These are phyloP conservation scores for Phrynocephalus forsythii DNA, from an alignment of 2,797 vertebrate genomes.

Conservation along the genomic window DNA sequence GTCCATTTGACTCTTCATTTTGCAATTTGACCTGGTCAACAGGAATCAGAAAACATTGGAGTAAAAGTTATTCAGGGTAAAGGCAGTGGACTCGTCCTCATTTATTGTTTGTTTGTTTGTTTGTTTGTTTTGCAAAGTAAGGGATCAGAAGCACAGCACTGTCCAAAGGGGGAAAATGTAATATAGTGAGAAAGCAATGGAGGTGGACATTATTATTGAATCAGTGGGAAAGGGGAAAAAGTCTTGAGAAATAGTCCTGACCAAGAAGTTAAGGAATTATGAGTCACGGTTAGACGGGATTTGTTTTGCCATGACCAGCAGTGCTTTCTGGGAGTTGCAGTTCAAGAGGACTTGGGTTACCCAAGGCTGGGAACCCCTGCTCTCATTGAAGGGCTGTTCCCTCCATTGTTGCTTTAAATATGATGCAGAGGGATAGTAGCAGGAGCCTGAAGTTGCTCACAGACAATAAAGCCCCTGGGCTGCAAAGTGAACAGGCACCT, in stretches of 20 bases:
- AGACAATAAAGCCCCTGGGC: not conserved
- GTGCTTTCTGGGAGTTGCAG: too few relatives aligned
- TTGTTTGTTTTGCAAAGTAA: not conserved
- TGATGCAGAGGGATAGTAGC: not conserved
- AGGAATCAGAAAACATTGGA: not conserved
- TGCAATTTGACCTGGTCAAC: not conserved
- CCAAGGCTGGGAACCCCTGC: not conserved
- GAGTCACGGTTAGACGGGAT: not conserved
- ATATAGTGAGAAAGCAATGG: not conserved
- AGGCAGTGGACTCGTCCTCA: not conserved
- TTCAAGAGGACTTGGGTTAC: too few relatives aligned
- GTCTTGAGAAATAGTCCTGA: constrained; percentile 14
- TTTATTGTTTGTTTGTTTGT: too few relatives aligned
- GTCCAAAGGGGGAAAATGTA: too few relatives aligned
- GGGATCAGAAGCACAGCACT: constrained; percentile 1
- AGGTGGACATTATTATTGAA: not conserved
- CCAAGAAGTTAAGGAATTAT: not conserved
- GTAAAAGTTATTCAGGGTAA: not conserved
- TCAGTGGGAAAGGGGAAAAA: not conserved
- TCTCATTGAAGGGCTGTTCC: not conserved
- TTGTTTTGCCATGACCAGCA: not conserved
- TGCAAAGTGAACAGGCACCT: not conserved
- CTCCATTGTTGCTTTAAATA: not conserved
- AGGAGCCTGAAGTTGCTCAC: not conserved
- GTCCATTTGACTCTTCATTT: not conserved